Evolutionary conservation across 2,797 vertebrate species (phyloP).

Genomic region (Leucoraja ocellata): DNA sequence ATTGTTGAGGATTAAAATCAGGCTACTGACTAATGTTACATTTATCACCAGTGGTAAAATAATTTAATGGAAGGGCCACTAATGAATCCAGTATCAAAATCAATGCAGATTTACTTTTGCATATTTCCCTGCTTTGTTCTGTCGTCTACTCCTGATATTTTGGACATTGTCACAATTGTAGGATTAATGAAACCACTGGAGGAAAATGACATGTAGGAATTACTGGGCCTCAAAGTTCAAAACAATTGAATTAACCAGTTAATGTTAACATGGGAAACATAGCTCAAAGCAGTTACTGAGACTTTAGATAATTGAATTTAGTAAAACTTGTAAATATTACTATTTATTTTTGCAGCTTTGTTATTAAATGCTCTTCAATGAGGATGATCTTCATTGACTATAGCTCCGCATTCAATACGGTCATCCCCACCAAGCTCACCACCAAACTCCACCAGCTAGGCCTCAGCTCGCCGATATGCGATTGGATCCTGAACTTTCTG

Average conservation of each 20-base stretch:
- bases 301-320: neutral
- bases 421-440: too few species aligned
- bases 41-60: neutral
- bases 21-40: neutral
- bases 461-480: too few species aligned
- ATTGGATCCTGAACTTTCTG: too few species aligned
- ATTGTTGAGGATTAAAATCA: neutral
- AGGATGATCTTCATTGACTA: too few species aligned
- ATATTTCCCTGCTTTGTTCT: neutral
- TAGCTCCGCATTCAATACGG: too few species aligned
- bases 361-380: neutral
- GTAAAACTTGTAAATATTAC: neutral
- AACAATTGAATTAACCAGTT: neutral
- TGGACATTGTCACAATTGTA: neutral
- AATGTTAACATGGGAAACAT: neutral
- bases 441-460: too few species aligned
- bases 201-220: neutral
- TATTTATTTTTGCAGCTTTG: neutral
- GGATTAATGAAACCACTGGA: neutral
- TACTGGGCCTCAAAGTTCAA: neutral
- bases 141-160: neutral
- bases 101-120: neutral
- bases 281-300: neutral
- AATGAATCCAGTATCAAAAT: neutral
- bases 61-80: neutral